Base-by-base conservation (phyloP, 2,113 vertebrate genomes). In the Pseudorhombus dupliciocellatus region DNA sequence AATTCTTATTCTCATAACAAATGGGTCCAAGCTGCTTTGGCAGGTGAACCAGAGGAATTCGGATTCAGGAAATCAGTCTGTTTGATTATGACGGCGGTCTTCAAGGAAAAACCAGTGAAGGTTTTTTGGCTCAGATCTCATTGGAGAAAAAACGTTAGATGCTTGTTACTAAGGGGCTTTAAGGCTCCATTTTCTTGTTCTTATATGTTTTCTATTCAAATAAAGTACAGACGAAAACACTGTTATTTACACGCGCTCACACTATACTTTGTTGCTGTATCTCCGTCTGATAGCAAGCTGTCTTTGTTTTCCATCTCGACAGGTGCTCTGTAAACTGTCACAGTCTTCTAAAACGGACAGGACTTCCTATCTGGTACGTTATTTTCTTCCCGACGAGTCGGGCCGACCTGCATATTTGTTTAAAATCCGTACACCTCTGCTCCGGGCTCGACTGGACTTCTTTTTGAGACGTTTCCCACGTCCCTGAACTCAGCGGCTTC, bases 1-100 rank as follows among this genome's bases (percentile, higher is more conserved):
- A 61, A 16, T 15, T 14, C 48, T 70, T 31, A 24, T 48, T 63
- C 37, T 80, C 53, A 57, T 46, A 28, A 64, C 44, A 75, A 64
- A 51, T 31, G 12, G 4, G 11, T 62, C 70, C 61, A 60, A 20
- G 61, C 53, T 53, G 31, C 51, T 66, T 63, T 52, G 58, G 37
- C 15, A 61, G 66, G 40, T 65, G 7, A 10, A 48, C 22, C 12
- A 11, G 53, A 21, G 34, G 66, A 28, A 21, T 56, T 1, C 1
- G 20, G 16, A 15, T 46, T 46, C 31, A 10, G 61, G 2, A 18
- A 5, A 11, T 54, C 11, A 50, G 9, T 60, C 40, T 51, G 46
- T 14, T 46, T 59, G 21, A 22, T 59, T 52, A 26, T 4, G 21
- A 11, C 12, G 25, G 8, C 6, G 12, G 31, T 53, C 8, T 58